Evolutionary conservation across 2,113 vertebrate genomes (phyloP).

Genomic region (Hyaena hyaena): DNA sequence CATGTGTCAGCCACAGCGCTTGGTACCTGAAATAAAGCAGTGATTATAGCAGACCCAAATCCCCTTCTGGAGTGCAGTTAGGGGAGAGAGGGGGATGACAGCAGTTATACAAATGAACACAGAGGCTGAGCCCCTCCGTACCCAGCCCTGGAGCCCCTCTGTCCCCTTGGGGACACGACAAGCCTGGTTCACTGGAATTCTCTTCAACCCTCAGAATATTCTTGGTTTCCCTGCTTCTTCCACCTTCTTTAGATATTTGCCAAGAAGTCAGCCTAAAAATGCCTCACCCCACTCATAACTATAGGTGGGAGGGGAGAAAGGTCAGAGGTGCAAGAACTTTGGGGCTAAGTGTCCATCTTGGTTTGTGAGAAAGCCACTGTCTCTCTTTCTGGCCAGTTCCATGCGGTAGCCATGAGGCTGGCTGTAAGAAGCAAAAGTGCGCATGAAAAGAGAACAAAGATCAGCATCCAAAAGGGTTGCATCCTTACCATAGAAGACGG

Average conservation of each 20-base stretch:
- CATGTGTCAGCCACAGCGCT: background rate
- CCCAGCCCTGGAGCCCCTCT: background rate
- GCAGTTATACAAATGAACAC: fast-evolving
- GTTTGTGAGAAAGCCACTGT: background rate
- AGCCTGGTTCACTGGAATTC: background rate
- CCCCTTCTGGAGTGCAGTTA: background rate
- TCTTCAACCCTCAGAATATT: background rate
- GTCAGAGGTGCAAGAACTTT: background rate
- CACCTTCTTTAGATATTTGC: background rate
- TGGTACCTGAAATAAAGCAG: background rate
- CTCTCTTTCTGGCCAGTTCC: background rate
- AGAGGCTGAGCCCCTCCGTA: background rate
- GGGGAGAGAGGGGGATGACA: no score
- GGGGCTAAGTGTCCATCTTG: background rate
- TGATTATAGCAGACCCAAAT: background rate
- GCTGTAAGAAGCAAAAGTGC: background rate
- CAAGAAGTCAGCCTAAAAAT: background rate
- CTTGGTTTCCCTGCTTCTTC: background rate
- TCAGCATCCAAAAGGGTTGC: background rate
- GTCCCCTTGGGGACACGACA: background rate
- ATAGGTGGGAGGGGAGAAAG: background rate
- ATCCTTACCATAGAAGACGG: background rate
- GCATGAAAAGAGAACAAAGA: background rate
- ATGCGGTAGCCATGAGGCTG: background rate
- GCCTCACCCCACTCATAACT: background rate